Conservation (phyloP, 2,113 vertebrate genomes). For the Ceyx margarethae region DNA sequence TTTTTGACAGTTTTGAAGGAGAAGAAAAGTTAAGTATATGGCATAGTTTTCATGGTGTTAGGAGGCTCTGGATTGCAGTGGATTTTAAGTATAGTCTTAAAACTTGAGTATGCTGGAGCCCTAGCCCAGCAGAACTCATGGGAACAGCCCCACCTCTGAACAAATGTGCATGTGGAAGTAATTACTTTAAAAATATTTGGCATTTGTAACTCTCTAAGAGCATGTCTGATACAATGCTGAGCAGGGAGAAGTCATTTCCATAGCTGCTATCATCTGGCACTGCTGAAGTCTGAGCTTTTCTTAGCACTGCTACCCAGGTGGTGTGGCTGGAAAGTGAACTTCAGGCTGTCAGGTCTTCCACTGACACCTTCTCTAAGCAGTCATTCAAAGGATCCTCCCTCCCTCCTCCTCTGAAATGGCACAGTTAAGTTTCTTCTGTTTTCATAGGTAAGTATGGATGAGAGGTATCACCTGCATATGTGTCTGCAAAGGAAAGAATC, state of each 20-base stretch:
- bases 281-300: neutral
- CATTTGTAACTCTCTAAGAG: neutral
- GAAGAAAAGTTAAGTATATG: neutral
- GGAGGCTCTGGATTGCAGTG: neutral
- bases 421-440: neutral
- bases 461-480: neutral
- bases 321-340: neutral
- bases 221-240: neutral
- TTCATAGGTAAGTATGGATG: neutral
- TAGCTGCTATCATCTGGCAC: neutral
- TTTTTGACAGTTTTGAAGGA: neutral
- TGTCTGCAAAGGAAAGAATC: neutral
- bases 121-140: neutral
- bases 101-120: neutral
- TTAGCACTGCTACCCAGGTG: accelerated
- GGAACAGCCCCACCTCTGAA: neutral
- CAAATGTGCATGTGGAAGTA: neutral
- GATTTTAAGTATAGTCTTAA: neutral
- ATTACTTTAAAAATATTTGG: neutral
- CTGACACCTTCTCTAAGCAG: neutral
- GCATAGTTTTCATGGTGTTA: neutral
- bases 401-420: neutral
- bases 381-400: neutral
- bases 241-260: neutral
- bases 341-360: neutral